Base-by-base conservation (phyloP, 1,140 invertebrate species). In the Drosophila tsacasi region DNA sequence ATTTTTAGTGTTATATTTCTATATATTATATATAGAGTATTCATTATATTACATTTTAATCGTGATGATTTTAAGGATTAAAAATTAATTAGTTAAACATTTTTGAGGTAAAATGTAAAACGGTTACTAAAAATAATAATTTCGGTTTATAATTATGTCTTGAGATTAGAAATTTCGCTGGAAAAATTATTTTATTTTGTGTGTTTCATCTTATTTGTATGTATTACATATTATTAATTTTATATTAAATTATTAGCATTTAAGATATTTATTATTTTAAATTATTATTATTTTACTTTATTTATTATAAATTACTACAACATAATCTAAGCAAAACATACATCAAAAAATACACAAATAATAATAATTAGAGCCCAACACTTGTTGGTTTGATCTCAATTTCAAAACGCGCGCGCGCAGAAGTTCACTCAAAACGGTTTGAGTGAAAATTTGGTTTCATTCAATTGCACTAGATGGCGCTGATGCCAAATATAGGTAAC, bases 361-460 rank as follows among this genome's bases (percentile, higher is more conserved):
- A 17, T 47, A 46, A 46, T 3, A 47, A 46, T 23, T 23, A 46
- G 8, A 46, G 23, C 2, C 7, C 15, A 47, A 47, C 21, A 47
- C 46, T 47, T 47, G 46, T 47, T 47, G 46, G 21, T 47, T 25
- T 47, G 3, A 25, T 25, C 46, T 15, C 21, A 47, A 47, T 25
- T 25, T 25, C 1, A 47, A 47, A 47, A 47, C 3, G 46, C 46
- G 46, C 46, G 46, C 21, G 46, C 46, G 46, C 46, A 17, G 0
- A 5, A 47, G 1, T 47, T 47, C 46, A 47, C 46, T 47, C 46
- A 47, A 47, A 47, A 17, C 15, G 23, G 12, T 57, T 58, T 58
- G 55, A 58, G 55, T 58, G 55, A 12, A 58, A 58, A 15, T n/a
- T 3, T 1, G 35, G 10, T 58, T 58, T 15, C 17, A 23, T 37